Evolutionary conservation across 2,888 invertebrate species (phyloP).

Genomic region (Pseudoips prasinana): DNA sequence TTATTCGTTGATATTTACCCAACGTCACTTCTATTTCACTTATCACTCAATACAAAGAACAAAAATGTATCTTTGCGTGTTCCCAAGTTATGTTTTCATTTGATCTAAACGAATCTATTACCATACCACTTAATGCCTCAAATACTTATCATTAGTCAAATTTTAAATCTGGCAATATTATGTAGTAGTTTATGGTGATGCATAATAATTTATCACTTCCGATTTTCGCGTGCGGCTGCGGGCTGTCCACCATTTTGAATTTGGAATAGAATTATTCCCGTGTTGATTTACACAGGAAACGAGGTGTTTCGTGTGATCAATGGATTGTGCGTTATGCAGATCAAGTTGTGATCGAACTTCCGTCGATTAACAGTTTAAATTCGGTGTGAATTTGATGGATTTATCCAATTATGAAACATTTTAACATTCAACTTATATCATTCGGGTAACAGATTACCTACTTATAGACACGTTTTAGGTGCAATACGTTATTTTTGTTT

Average conservation of each 20-base stretch:
- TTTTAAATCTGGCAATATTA: constrained; percentile 19
- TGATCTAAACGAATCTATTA: too few relatives aligned
- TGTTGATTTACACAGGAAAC: constrained; percentile 52
- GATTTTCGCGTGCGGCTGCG: constrained; percentile 48
- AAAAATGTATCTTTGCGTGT: too few relatives aligned
- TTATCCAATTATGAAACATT: constrained; percentile 24
- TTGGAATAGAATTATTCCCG: constrained; percentile 48
- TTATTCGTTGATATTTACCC: too few relatives aligned
- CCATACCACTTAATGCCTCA: constrained; percentile 3
- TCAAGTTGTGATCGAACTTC: constrained; percentile 41
- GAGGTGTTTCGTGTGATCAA: constrained; percentile 44
- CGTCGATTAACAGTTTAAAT: constrained; percentile 39
- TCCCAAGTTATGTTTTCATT: too few relatives aligned
- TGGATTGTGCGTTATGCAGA: constrained; percentile 36
- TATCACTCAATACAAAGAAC: too few relatives aligned
- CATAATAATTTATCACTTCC: constrained; percentile 50
- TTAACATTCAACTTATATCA: constrained; percentile 23
- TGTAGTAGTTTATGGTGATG: constrained; percentile 25
- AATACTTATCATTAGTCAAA: constrained; percentile 18
- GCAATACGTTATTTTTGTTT: constrained; percentile 9
- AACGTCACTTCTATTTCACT: too few relatives aligned
- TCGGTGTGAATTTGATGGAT: constrained; percentile 26
- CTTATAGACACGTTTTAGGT: constrained; percentile 1
- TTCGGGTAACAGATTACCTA: constrained; percentile 15
- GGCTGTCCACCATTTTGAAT: constrained; percentile 39